Conservation (phyloP, 2,113 vertebrate species). For the Neotoma lepida region DNA sequence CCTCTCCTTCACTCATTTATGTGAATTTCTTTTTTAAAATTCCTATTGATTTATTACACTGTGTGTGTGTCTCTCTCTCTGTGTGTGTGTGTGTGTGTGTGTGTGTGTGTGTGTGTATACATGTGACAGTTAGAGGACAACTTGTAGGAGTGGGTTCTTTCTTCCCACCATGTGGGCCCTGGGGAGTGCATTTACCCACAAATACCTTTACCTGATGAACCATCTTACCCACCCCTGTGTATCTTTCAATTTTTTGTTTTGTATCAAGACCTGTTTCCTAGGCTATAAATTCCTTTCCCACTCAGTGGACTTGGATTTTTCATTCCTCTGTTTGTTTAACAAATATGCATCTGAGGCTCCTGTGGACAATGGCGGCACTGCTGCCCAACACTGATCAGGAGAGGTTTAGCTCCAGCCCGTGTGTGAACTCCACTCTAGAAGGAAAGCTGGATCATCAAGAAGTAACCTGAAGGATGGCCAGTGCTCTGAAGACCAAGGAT, state of each 20-base stretch:
- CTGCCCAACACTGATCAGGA: fast-evolving
- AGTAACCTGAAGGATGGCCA: background rate
- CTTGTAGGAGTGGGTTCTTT: background rate
- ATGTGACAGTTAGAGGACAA: background rate
- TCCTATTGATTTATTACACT: background rate
- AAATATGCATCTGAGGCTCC: fast-evolving
- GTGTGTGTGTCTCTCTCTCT: background rate
- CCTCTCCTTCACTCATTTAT: background rate
- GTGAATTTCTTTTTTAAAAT: background rate
- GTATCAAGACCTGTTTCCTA: background rate
- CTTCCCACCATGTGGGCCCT: background rate
- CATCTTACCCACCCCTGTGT: too few species aligned
- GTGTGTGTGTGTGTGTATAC: background rate
- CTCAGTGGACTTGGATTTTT: background rate
- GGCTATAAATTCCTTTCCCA: background rate
- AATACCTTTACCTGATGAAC: background rate
- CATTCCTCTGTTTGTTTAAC: background rate
- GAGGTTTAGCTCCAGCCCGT: background rate
- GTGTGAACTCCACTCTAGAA: fast-evolving
- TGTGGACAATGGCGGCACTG: fast-evolving
- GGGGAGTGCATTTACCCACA: background rate
- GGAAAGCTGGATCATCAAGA: fast-evolving
- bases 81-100: background rate
- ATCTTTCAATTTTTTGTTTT: background rate
- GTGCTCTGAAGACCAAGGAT: too few species aligned